phyloP scores from a whole-genome alignment of 2,797 vertebrate genomes.

The Holocentrus rufus region DNA sequence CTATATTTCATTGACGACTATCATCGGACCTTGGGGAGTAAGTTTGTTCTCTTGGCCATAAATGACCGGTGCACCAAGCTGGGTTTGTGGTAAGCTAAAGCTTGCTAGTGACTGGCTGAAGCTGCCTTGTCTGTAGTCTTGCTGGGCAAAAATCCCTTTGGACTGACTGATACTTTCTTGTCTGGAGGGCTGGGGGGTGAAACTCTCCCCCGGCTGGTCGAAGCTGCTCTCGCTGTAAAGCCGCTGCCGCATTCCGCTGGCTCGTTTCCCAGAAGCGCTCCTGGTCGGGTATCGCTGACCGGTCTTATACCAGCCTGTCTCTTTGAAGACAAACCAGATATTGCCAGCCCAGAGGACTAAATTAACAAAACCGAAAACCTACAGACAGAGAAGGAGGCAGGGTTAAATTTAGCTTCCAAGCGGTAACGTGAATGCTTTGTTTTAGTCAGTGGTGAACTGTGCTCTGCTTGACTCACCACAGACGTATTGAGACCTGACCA shows the following conservation, averaged over 20 bases:
- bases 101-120: slow-evolving; percentile 68
- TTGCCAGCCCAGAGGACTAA: slow-evolving; percentile 97
- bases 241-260: slow-evolving; percentile 86
- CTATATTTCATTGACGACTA: slow-evolving; percentile 92
- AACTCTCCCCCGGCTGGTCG: slow-evolving; percentile 85
- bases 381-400: slow-evolving; percentile 36
- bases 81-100: slow-evolving; percentile 77
- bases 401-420: background rate
- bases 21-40: slow-evolving; percentile 84
- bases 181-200: slow-evolving; percentile 80
- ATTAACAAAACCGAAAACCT: slow-evolving; percentile 98
- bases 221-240: slow-evolving; percentile 89
- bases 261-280: slow-evolving; percentile 88
- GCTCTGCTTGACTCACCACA: slow-evolving; percentile 83
- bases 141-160: slow-evolving; percentile 44
- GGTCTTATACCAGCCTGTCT: slow-evolving; percentile 96
- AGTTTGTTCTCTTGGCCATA: slow-evolving; percentile 79
- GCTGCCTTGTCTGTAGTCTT: slow-evolving; percentile 67
- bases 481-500: slow-evolving; percentile 96
- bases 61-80: slow-evolving; percentile 69
- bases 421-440: background rate
- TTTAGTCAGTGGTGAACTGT: background rate
- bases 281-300: slow-evolving; percentile 89
- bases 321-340: slow-evolving; percentile 99
- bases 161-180: slow-evolving; percentile 77